These are phyloP conservation scores for Scolopax mira DNA, from an alignment of 2,113 vertebrate species.

Conservation along the genomic window DNA sequence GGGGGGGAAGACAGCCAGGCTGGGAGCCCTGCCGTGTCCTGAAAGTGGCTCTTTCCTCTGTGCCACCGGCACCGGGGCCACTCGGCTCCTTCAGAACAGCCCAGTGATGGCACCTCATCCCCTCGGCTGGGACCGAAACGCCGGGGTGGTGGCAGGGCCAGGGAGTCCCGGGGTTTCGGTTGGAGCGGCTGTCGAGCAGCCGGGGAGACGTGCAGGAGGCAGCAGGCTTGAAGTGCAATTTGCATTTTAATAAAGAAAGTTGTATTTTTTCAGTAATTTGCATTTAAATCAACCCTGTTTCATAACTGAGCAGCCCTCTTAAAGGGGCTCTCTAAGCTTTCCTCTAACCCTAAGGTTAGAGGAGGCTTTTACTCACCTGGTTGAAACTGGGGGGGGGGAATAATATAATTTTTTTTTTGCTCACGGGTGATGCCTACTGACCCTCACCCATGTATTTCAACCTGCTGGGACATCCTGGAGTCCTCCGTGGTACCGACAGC, in stretches of 20 bases:
- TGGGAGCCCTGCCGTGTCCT: background rate
- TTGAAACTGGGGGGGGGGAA: background rate
- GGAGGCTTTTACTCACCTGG: background rate
- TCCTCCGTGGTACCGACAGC: rapidly evolving
- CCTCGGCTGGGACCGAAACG: background rate
- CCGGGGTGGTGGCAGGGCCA: rapidly evolving
- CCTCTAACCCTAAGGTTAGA: background rate
- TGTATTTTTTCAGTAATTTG: conserved; percentile 66
- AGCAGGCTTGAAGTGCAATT: conserved; percentile 53
- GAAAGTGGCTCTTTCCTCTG: background rate
- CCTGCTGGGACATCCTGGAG: background rate
- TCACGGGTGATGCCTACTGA: background rate
- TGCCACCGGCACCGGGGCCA: background rate
- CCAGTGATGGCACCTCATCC: background rate
- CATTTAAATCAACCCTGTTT: conserved; percentile 70
- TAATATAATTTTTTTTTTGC: background rate
- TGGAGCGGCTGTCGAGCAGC: background rate
- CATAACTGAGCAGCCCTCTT: background rate
- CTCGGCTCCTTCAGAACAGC: too few species aligned
- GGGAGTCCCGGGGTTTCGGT: background rate
- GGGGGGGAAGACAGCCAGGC: background rate
- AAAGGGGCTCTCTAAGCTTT: background rate
- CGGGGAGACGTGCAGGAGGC: background rate
- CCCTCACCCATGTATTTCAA: rapidly evolving
- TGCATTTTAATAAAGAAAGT: conserved; percentile 76